These are phyloP conservation scores for Phylloscopus trochilus DNA, from an alignment of 2,113 vertebrate genomes.

Conservation along the genomic window DNA sequence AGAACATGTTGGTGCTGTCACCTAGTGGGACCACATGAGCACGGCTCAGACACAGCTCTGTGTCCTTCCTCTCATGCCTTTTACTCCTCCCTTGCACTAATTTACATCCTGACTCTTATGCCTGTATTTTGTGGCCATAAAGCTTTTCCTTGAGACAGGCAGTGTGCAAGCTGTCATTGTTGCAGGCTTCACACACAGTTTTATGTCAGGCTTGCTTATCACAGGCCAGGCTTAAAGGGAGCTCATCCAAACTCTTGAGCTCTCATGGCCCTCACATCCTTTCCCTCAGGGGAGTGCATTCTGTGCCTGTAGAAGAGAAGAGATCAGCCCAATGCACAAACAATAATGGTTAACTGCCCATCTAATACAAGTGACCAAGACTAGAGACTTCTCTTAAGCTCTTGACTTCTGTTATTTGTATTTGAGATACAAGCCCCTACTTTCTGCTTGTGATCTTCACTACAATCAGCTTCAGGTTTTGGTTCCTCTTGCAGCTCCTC, in stretches of 20 bases:
- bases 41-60: background rate
- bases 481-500: constrained; percentile 1
- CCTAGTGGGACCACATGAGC: constrained; percentile 17
- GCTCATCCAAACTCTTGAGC: background rate
- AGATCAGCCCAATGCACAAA: background rate
- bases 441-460: background rate
- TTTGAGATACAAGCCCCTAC: background rate
- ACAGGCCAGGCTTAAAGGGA: background rate
- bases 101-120: background rate
- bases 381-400: background rate
- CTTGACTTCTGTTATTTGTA: background rate
- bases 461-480: background rate
- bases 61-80: background rate
- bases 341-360: background rate
- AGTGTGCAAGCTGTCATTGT: background rate
- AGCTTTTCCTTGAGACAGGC: background rate
- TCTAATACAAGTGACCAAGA: background rate
- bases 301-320: background rate
- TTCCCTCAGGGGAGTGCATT: background rate
- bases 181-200: background rate
- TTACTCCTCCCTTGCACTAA: background rate
- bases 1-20: constrained; percentile 37
- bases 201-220: background rate
- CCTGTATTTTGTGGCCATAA: background rate
- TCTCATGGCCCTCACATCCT: background rate